A percentile compares a stretch with the other conserved stretches of the same genome.
phyloP scores from a whole-genome alignment of 2,113 vertebrate genomes.

The Sinosuthora webbiana region DNA sequence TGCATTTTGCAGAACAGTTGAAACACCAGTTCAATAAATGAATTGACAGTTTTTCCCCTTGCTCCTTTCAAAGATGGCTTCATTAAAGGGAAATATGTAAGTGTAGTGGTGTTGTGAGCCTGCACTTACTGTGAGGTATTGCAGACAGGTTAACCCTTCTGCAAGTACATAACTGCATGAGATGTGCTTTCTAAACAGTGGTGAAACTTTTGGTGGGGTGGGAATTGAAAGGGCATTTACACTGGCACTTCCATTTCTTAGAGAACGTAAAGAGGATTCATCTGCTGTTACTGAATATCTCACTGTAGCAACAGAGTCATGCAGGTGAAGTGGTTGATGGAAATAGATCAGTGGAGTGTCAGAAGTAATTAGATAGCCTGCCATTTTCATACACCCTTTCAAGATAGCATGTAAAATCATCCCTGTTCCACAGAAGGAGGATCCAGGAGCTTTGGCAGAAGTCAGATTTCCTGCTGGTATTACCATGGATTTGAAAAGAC shows the following conservation, averaged over 20 bases:
- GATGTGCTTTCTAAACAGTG: background rate
- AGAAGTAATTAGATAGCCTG: background rate
- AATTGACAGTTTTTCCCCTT: background rate
- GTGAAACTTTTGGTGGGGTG: background rate
- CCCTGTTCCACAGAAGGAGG: background rate
- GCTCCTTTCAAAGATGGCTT: background rate
- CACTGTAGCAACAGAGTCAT: background rate
- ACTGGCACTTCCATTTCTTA: background rate
- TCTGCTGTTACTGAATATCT: background rate
- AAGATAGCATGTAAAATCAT: background rate
- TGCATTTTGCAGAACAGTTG: background rate
- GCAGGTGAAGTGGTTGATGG: background rate
- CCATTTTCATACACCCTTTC: background rate
- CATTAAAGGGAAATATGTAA: background rate
- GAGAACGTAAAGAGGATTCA: background rate
- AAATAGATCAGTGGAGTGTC: background rate
- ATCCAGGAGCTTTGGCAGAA: background rate
- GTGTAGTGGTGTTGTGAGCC: background rate
- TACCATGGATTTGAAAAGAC: background rate
- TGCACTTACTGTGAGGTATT: background rate
- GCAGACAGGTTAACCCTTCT: background rate
- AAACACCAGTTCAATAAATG: background rate
- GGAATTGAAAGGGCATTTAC: background rate
- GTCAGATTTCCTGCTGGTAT: background rate
- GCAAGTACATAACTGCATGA: background rate